These are phyloP conservation scores for Atta colombica DNA, from an alignment of 1,140 invertebrate species.

Conservation along the genomic window DNA sequence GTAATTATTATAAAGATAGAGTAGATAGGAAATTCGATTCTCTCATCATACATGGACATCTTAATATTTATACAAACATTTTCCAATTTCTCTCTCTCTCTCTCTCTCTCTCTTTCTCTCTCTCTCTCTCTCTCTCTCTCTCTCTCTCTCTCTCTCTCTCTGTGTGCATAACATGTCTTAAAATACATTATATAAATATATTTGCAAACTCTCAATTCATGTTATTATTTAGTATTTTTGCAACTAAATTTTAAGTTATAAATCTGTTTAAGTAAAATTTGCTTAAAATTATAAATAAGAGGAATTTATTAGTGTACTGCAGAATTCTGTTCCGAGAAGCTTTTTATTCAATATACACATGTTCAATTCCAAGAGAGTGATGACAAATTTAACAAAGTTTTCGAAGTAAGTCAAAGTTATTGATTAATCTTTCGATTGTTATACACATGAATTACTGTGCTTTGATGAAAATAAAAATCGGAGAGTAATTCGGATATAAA, in stretches of 20 bases:
- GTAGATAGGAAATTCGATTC: not conserved
- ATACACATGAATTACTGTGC: not conserved
- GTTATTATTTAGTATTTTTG: not conserved
- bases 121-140: too few relatives aligned
- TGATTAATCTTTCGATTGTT: not conserved
- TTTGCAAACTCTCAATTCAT: not conserved
- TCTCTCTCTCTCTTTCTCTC: too few relatives aligned
- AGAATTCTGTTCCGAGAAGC: too few relatives aligned
- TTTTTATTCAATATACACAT: not conserved
- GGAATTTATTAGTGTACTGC: not conserved
- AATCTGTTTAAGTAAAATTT: not conserved
- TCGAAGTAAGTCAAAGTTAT: not conserved
- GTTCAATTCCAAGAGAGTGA: not conserved
- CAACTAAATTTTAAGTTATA: not conserved
- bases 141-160: too few relatives aligned
- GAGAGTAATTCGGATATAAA: too few relatives aligned
- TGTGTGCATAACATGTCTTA: too few relatives aligned
- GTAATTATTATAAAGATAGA: not conserved
- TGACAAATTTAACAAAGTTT: not conserved
- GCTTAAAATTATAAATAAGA: not conserved
- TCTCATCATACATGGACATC: not conserved
- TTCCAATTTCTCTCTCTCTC: not conserved
- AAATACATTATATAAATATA: not conserved
- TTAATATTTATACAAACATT: not conserved
- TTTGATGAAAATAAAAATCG: too few relatives aligned